These are phyloP conservation scores for Pseudomyrmex concolor DNA, from an alignment of 1,140 invertebrate species.

Conservation along the genomic window DNA sequence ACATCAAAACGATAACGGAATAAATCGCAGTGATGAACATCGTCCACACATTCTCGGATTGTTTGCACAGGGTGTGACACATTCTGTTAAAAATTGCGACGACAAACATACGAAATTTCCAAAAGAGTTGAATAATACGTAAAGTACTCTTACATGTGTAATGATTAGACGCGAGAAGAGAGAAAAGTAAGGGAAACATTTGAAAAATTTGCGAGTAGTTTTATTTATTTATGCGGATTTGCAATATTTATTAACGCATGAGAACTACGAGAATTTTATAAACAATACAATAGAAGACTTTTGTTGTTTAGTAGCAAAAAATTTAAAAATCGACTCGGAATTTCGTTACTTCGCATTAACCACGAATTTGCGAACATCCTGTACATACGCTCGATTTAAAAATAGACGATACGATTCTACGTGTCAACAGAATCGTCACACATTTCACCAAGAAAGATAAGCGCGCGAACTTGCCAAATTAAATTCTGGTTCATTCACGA, in stretches of 20 bases:
- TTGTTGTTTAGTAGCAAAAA: background rate
- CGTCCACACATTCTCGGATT: background rate
- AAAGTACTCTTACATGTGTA: background rate
- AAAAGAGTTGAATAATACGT: background rate
- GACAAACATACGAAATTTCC: slow-evolving; percentile 17
- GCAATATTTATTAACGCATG: too few relatives aligned
- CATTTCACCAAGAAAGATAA: slow-evolving; percentile 14
- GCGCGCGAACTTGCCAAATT: background rate
- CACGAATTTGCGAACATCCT: background rate
- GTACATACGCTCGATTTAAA: background rate
- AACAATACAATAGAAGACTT: background rate
- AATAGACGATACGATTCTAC: background rate
- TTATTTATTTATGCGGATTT: background rate
- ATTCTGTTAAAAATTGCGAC: background rate
- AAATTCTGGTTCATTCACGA: slow-evolving; percentile 18
- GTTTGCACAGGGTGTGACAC: background rate
- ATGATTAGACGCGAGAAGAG: background rate
- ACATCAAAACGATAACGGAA: background rate
- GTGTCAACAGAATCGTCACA: background rate
- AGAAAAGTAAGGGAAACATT: too few relatives aligned
- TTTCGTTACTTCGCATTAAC: background rate
- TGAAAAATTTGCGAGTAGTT: background rate
- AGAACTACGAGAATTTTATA: too few relatives aligned
- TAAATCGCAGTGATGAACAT: background rate
- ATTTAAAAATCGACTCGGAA: background rate